A percentile compares a stretch with the other conserved stretches of the same genome.
phyloP scores from a whole-genome alignment of 2,888 invertebrate genomes.

The Drosophila parthenogenetica region DNA sequence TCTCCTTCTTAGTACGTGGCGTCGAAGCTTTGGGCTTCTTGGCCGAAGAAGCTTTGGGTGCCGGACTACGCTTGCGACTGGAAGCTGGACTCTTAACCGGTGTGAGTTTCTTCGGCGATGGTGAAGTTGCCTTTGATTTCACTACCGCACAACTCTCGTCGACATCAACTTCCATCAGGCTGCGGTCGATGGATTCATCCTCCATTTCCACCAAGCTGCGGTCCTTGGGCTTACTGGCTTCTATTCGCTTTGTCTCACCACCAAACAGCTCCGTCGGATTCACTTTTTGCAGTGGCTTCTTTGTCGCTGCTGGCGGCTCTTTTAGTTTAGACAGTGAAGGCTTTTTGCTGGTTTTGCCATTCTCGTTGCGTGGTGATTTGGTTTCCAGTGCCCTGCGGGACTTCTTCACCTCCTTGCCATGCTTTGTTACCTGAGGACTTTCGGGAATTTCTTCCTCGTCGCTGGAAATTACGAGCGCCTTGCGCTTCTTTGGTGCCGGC shows the following conservation, averaged over 20 bases:
- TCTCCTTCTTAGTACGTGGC: constrained; percentile 56
- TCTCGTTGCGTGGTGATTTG: constrained; percentile 36
- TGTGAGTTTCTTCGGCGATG: constrained; percentile 12
- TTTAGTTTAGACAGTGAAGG: constrained; percentile 73
- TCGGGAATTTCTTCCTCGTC: constrained; percentile 87
- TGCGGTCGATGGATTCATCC: constrained; percentile 87
- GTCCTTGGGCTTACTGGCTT: constrained; percentile 81
- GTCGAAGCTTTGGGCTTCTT: constrained; percentile 45
- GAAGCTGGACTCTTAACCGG: constrained; percentile 6
- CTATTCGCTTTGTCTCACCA: constrained; percentile 87
- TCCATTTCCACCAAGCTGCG: constrained; percentile 84
- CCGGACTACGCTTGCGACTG: constrained; percentile 43
- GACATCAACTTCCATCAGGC: constrained; percentile 76
- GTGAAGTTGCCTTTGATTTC: constrained; percentile 6
- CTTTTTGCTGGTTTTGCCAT: constrained; percentile 56
- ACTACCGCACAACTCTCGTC: constrained; percentile 50
- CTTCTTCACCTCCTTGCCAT: constrained; percentile 86
- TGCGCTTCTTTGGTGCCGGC: constrained; percentile 76
- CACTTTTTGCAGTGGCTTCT: constrained; percentile 83
- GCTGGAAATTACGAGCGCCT: constrained; percentile 84
- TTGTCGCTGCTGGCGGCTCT: constrained; percentile 17
- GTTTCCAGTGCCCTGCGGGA: constrained; percentile 38
- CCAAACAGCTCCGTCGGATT: constrained; percentile 87
- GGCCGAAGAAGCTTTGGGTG: constrained; percentile 1
- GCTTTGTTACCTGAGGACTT: constrained; percentile 84